These are phyloP conservation scores for Caenorhabditis sinica DNA, from an alignment of 2,888 invertebrate species.

Conservation along the genomic window DNA sequence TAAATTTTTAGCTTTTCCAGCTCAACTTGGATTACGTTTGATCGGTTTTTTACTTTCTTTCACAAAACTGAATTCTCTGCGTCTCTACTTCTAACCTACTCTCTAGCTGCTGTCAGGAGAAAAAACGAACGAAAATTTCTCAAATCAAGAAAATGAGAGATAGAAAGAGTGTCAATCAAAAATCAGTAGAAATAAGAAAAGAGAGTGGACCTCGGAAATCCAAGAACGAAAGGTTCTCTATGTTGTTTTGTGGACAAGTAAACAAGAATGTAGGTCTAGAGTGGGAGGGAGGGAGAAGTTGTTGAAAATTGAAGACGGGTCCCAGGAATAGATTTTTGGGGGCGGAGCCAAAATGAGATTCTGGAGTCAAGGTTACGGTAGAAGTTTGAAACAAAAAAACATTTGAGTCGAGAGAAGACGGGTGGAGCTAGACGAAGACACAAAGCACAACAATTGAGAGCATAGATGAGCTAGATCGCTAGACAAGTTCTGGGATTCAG, in stretches of 20 bases:
- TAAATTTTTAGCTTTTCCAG: not conserved
- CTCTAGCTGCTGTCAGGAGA: too few relatives aligned
- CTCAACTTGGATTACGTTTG: not conserved
- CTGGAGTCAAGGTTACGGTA: not conserved
- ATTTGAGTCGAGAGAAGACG: too few relatives aligned
- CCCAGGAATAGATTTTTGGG: not conserved
- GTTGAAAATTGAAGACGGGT: not conserved
- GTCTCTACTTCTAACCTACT: slow-evolving; percentile 41
- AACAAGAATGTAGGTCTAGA: slow-evolving; percentile 36
- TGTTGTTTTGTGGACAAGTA: slow-evolving; percentile 49
- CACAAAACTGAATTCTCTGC: slow-evolving; percentile 21
- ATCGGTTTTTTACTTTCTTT: too few relatives aligned
- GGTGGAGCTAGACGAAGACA: too few relatives aligned
- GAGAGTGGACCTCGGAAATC: slow-evolving; percentile 21
- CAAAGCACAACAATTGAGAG: too few relatives aligned
- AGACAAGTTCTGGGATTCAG: too few relatives aligned
- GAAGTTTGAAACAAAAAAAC: not conserved
- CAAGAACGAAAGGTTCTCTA: slow-evolving; percentile 2
- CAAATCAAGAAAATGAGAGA: slow-evolving; percentile 13
- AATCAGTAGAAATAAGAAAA: slow-evolving; percentile 13
- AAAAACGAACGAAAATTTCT: too few relatives aligned
- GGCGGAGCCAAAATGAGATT: too few relatives aligned
- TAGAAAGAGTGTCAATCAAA: slow-evolving; percentile 55
- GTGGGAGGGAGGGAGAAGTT: not conserved
- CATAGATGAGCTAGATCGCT: too few relatives aligned